Evolutionary conservation across 2,888 invertebrate genomes (phyloP).

Genomic region (Amblyjoppa proteus): DNA sequence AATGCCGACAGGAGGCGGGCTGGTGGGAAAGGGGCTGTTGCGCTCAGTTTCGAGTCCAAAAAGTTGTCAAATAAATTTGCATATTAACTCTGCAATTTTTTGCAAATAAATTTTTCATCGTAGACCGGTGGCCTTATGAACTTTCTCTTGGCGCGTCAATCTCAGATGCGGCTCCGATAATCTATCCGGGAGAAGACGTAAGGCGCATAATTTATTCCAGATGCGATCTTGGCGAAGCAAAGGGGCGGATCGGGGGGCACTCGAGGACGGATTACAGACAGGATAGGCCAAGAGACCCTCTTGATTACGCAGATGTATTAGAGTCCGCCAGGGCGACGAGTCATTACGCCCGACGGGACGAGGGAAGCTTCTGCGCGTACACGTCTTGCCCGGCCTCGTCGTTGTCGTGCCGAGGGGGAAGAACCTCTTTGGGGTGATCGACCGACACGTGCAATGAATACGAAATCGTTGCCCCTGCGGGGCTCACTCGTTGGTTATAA

Average conservation of each 20-base stretch:
- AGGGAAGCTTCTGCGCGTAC: constrained; percentile 47
- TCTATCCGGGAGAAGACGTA: constrained; percentile 41
- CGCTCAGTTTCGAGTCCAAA: not conserved
- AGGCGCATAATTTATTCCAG: constrained; percentile 62
- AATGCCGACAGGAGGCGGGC: no score
- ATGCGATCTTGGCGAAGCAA: constrained; percentile 51
- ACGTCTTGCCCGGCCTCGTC: constrained; percentile 53
- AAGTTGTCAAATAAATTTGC: not conserved
- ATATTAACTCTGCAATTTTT: not conserved
- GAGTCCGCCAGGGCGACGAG: constrained; percentile 72
- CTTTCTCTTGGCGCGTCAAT: not conserved
- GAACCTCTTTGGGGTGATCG: constrained; percentile 77
- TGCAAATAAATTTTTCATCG: not conserved
- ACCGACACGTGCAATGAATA: constrained; percentile 79
- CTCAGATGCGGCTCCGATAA: constrained; percentile 36
- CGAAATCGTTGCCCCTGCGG: constrained; percentile 72
- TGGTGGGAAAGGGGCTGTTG: no score
- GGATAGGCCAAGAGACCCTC: constrained; percentile 49
- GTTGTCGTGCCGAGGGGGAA: constrained; percentile 58
- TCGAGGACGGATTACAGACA: constrained; percentile 58
- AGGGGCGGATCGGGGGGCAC: constrained; percentile 25
- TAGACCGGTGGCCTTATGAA: not conserved
- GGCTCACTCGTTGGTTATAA: constrained; percentile 69
- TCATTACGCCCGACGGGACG: constrained; percentile 72
- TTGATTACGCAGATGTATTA: constrained; percentile 71